Evolutionary conservation across 2,113 vertebrate species (phyloP).

Genomic region (Nothoprocta pentlandii): DNA sequence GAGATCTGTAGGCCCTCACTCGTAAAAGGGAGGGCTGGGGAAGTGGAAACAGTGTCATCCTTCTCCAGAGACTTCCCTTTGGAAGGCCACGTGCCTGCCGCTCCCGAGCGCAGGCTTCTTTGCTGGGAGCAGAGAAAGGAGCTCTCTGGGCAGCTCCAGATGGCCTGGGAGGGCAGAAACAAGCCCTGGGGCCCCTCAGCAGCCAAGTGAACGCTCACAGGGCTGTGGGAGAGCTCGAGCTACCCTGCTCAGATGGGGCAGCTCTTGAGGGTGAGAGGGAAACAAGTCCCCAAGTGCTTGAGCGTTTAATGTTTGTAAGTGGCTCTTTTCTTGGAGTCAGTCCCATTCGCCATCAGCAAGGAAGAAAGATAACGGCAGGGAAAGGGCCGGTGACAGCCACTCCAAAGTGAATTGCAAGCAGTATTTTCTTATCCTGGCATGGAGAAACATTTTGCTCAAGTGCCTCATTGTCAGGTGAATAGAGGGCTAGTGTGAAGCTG

Average conservation of each 20-base stretch:
- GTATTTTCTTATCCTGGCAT: not conserved
- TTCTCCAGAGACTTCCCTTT: not conserved
- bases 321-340: not conserved
- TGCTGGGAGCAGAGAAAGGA: not conserved
- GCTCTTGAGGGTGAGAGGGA: not conserved
- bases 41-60: conserved; percentile 7
- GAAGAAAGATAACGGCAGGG: not conserved
- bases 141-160: not conserved
- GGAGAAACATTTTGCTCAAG: not conserved
- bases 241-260: not conserved
- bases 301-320: not conserved
- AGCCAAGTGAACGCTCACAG: not conserved
- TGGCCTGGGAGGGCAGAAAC: not conserved
- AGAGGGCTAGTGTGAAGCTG: not conserved
- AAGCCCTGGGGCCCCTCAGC: not conserved
- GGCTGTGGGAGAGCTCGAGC: not conserved
- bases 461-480: not conserved
- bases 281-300: not conserved
- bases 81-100: not conserved
- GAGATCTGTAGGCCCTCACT: not conserved
- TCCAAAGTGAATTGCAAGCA: not conserved
- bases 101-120: not conserved
- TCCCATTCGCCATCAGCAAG: not conserved
- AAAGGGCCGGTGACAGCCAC: not conserved
- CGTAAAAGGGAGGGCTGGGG: not conserved